Conservation (phyloP, 2,113 vertebrate species). For the Gymnogyps californianus region DNA sequence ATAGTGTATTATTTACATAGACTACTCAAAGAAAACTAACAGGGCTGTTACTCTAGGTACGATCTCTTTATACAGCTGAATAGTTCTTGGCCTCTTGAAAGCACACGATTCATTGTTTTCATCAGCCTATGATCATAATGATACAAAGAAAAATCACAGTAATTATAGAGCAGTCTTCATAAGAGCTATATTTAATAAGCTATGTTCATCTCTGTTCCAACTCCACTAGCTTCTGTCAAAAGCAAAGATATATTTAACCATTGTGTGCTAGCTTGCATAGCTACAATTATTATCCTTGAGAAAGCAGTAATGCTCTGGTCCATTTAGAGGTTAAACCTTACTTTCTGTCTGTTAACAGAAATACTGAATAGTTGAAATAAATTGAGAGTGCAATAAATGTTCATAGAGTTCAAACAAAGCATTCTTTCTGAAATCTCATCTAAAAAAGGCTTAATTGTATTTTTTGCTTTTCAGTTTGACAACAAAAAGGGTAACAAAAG, state of each 20-base stretch:
- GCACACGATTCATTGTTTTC: slow-evolving; percentile 31
- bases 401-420: not conserved
- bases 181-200: slow-evolving; percentile 61
- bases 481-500: not conserved
- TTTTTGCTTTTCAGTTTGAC: not conserved
- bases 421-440: not conserved
- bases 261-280: slow-evolving; percentile 21
- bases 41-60: not conserved
- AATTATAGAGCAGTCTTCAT: slow-evolving; percentile 54
- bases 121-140: slow-evolving; percentile 46
- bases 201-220: slow-evolving; percentile 49
- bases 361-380: not conserved
- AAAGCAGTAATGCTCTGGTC: not conserved
- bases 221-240: slow-evolving; percentile 46
- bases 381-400: not conserved
- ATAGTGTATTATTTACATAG: not conserved
- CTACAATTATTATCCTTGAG: slow-evolving; percentile 15
- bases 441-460: not conserved
- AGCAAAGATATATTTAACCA: slow-evolving; percentile 57
- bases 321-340: not conserved
- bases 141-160: slow-evolving; percentile 56
- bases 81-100: slow-evolving; percentile 22
- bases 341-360: not conserved
- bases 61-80: slow-evolving; percentile 3
- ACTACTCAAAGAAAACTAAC: not conserved